Percentiles rank a stretch among this genome's conserved stretches.
Conservation (phyloP, 2,888 invertebrate species). For the Mellilla xanthometata region DNA sequence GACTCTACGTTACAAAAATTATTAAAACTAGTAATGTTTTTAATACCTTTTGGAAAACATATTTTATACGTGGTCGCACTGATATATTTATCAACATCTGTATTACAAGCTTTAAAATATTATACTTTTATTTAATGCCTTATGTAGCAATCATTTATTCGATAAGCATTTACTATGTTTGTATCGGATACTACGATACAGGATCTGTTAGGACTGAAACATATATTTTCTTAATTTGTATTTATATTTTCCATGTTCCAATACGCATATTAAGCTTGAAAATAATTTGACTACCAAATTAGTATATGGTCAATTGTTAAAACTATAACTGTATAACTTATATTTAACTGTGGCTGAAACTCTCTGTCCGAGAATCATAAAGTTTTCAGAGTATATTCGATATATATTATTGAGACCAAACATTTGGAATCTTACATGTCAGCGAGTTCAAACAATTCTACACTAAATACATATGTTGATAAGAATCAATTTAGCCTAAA, state of each 20-base stretch:
- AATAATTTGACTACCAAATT: slow-evolving; percentile 7
- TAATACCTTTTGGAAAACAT: too few relatives aligned
- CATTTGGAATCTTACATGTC: slow-evolving; percentile 13
- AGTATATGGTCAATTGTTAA: slow-evolving; percentile 44
- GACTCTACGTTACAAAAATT: too few relatives aligned
- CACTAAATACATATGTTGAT: background rate
- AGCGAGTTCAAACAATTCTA: slow-evolving; percentile 14
- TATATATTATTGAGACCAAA: slow-evolving; percentile 9
- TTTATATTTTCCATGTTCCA: background rate
- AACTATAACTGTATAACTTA: slow-evolving; percentile 13
- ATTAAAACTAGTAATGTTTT: too few relatives aligned
- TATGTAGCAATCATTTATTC: too few relatives aligned
- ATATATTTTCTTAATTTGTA: slow-evolving; percentile 3
- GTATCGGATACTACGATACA: too few relatives aligned
- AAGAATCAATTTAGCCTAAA: slow-evolving; percentile 1
- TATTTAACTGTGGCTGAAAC: slow-evolving; percentile 2
- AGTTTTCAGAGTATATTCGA: too few relatives aligned
- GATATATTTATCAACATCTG: too few relatives aligned
- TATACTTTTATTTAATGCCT: too few relatives aligned
- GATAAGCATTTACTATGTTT: too few relatives aligned
- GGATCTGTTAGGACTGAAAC: too few relatives aligned
- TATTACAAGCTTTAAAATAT: too few relatives aligned
- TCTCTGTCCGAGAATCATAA: background rate
- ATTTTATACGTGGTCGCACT: too few relatives aligned
- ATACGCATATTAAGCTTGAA: background rate